Conservation (phyloP, 2,888 invertebrate species). For the Synergus gifuensis region DNA sequence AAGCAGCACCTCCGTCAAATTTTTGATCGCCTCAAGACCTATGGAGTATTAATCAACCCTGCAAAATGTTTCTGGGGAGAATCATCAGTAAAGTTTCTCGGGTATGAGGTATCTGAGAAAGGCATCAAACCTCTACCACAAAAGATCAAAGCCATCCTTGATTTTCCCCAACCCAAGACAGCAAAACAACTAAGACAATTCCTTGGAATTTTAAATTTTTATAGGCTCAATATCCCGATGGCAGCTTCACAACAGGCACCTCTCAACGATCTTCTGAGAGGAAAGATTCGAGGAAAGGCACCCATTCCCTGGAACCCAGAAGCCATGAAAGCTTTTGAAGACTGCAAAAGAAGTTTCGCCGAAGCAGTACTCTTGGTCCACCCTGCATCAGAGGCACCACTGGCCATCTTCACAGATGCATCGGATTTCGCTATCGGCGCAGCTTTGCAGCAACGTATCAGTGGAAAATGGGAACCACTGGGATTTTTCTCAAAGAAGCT, state of each 20-base stretch:
- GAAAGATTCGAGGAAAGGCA: slow-evolving; percentile 4
- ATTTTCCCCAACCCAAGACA: slow-evolving; percentile 62
- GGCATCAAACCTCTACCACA: slow-evolving; percentile 67
- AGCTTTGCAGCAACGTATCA: slow-evolving; percentile 56
- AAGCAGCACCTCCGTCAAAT: neutral
- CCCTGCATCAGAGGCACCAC: slow-evolving; percentile 45
- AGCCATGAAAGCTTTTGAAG: slow-evolving; percentile 47
- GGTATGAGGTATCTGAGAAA: slow-evolving; percentile 56
- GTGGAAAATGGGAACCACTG: slow-evolving; percentile 56
- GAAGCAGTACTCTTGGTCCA: slow-evolving; percentile 48
- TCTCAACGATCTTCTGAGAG: slow-evolving; percentile 59
- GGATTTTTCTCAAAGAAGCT: slow-evolving; percentile 63
- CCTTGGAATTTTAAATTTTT: slow-evolving; percentile 73
- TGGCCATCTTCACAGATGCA: slow-evolving; percentile 52
- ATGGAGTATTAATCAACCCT: neutral
- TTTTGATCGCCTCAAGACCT: neutral
- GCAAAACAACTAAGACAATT: slow-evolving; percentile 67
- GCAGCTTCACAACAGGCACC: slow-evolving; percentile 70
- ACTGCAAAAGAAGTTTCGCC: slow-evolving; percentile 47
- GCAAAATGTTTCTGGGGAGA: neutral
- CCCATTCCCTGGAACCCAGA: slow-evolving; percentile 48
- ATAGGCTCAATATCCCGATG: slow-evolving; percentile 68
- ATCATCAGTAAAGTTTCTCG: slow-evolving; percentile 61
- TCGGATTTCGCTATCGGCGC: slow-evolving; percentile 61
- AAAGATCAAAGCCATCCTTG: slow-evolving; percentile 65